Base-by-base conservation (phyloP, 2,113 vertebrate species). In the Coreoperca whiteheadi region DNA sequence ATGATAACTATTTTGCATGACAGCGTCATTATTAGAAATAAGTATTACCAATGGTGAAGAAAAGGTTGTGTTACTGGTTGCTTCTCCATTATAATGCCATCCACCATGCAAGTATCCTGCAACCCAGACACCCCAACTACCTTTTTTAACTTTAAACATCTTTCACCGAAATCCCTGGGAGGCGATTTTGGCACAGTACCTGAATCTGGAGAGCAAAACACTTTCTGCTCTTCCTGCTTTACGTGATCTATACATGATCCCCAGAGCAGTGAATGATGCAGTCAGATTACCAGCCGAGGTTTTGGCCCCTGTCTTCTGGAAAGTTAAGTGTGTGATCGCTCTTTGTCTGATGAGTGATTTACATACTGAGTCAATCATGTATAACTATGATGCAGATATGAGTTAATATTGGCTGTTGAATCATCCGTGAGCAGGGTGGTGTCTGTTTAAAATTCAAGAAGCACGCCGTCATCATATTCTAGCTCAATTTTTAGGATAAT, bases 191-290 rank as follows among this genome's bases (percentile, higher is more conserved):
- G 65, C 70, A 50, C 2, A 5, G 15, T 0, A 46, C 79, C 78
- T 72, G 66, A 78, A 65, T 50, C 10, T 73, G 20, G 21, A 68
- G 56, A 69, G 30, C 11, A 51, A 76, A 85, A 79, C 41, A 51
- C 39, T 69, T 53, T 61, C 39, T 80, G 59, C 69, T 86, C 78
- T 46, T 66, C 20, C 50, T 70, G 73, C 59, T 72, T 87, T 63
- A 63, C 59, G 39, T 74, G 56, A 77, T 68, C 46, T 39, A 34
- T 59, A 28, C 2, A 28, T 3, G 3, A 30, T 76, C 56, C 61
- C 11, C 21, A 11, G 15, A 76, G 12, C 37, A 60, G 81, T 21
- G 18, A 82, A n/a, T 70, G 43, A 81, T 59, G 72, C 66, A 76
- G 16, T 30, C 59, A 68, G 53, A 60, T 41, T 54, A 37, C 6